Evolutionary conservation across 2,888 invertebrate species (phyloP).

Genomic region (Parnassius glacialis): DNA sequence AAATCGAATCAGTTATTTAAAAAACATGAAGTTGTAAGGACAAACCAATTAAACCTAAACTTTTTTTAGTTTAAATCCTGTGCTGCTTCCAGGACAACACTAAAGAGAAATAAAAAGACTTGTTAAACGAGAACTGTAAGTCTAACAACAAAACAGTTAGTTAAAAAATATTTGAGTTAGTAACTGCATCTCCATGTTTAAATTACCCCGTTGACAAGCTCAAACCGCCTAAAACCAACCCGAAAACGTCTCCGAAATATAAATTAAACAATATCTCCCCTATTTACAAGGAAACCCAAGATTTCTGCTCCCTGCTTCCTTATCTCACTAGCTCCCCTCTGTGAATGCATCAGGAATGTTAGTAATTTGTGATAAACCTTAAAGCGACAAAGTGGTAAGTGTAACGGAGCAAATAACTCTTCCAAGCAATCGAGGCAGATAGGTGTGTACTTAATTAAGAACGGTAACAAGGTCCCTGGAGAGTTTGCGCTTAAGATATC

Average conservation of each 20-base stretch:
- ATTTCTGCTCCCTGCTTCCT: conserved; percentile 56
- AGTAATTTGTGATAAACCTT: conserved; percentile 32
- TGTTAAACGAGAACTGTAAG: too few relatives aligned
- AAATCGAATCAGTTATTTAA: too few relatives aligned
- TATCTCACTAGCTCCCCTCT: conserved; percentile 41
- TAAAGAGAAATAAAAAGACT: too few relatives aligned
- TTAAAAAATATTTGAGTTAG: conserved; percentile 6
- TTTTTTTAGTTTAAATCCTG: too few relatives aligned
- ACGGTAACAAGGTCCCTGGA: conserved; percentile 67
- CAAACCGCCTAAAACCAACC: conserved; percentile 40
- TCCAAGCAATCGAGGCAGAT: conserved; percentile 64
- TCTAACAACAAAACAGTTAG: not conserved
- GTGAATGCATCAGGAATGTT: conserved; percentile 12
- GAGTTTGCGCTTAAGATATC: conserved; percentile 42
- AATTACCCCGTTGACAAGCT: conserved; percentile 65
- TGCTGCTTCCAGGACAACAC: too few relatives aligned
- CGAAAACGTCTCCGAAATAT: conserved; percentile 55
- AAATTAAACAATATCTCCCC: conserved; percentile 69
- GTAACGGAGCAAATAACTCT: conserved; percentile 50
- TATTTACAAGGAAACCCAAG: conserved; percentile 63
- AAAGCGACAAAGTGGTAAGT: conserved; percentile 46
- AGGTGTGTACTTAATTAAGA: conserved; percentile 70
- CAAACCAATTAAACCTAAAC: too few relatives aligned
- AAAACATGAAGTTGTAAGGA: too few relatives aligned
- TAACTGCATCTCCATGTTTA: conserved; percentile 42